Evolutionary conservation across 1,140 invertebrate genomes (phyloP).

Genomic region (Polyergus mexicanus): DNA sequence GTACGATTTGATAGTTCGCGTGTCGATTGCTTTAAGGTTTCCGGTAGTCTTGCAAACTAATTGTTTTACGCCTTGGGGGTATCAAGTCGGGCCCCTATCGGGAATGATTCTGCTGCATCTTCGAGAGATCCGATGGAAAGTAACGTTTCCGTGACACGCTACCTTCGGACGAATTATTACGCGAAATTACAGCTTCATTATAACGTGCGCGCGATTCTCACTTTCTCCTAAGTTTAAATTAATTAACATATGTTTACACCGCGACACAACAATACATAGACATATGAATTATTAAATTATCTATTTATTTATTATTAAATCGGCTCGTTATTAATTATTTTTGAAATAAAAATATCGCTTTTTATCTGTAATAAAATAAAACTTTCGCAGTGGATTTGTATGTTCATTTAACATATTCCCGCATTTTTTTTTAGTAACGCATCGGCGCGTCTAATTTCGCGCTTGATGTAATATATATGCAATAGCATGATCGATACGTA

Average conservation of each 20-base stretch:
- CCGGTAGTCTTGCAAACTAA: slow-evolving; percentile 30
- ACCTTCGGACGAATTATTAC: slow-evolving; percentile 37
- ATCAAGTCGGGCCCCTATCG: background rate
- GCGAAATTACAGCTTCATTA: slow-evolving; percentile 38
- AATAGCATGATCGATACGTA: slow-evolving; percentile 13
- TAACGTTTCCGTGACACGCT: background rate
- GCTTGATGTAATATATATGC: slow-evolving; percentile 37
- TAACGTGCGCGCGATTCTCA: background rate
- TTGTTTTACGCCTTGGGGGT: slow-evolving; percentile 8
- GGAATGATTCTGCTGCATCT: background rate
- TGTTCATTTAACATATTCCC: background rate
- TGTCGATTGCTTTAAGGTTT: slow-evolving; percentile 11
- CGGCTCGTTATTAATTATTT: background rate
- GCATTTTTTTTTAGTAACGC: slow-evolving; percentile 12
- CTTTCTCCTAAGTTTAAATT: slow-evolving; percentile 45
- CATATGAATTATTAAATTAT: slow-evolving; percentile 8
- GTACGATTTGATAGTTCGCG: slow-evolving; percentile 43
- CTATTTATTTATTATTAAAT: slow-evolving; percentile 9
- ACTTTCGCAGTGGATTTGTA: background rate
- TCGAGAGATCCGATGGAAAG: slow-evolving; percentile 24
- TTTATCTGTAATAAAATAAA: background rate
- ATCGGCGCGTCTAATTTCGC: slow-evolving; percentile 44
- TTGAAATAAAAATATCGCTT: background rate
- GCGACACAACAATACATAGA: background rate
- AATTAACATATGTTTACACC: slow-evolving; percentile 40